Conservation (phyloP, 2,888 invertebrate genomes). For the Scelioninae gen. 2 region DNA sequence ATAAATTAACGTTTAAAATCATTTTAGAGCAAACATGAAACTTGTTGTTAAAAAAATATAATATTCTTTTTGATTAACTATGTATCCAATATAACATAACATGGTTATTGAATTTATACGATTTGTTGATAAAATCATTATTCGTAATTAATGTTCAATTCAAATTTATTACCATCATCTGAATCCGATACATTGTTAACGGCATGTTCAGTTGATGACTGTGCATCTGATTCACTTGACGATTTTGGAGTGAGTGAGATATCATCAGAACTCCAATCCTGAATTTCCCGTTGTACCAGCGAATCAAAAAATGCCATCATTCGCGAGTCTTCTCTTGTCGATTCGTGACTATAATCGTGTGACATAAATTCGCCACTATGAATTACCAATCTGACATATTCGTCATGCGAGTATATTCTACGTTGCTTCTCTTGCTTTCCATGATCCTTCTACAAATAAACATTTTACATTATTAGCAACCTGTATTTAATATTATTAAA, state of each 20-base stretch:
- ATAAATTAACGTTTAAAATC: no score
- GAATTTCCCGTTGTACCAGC: conserved; percentile 92
- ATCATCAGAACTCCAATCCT: conserved; percentile 83
- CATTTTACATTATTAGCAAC: no score
- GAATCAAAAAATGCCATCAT: conserved; percentile 99
- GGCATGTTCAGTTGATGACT: conserved; percentile 70
- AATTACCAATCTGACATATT: conserved; percentile 88
- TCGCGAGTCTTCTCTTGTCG: conserved; percentile 91
- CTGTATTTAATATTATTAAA: no score
- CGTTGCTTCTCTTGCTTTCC: conserved; percentile 76
- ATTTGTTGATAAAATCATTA: background rate
- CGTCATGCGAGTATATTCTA: conserved; percentile 86
- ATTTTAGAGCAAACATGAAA: no score
- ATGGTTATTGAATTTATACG: no score
- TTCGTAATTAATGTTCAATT: background rate
- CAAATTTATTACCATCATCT: conserved; percentile 67
- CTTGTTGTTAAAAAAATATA: no score
- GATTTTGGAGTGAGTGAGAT: conserved; percentile 66
- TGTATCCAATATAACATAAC: no score
- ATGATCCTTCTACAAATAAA: conserved; percentile 67
- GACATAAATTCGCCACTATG: conserved; percentile 88
- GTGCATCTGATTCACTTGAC: conserved; percentile 69
- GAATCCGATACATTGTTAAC: conserved; percentile 75
- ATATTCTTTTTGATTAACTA: no score
- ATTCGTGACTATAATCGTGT: conserved; percentile 92